Conservation (phyloP, 2,113 vertebrate genomes). For the Perccottus glenii region DNA sequence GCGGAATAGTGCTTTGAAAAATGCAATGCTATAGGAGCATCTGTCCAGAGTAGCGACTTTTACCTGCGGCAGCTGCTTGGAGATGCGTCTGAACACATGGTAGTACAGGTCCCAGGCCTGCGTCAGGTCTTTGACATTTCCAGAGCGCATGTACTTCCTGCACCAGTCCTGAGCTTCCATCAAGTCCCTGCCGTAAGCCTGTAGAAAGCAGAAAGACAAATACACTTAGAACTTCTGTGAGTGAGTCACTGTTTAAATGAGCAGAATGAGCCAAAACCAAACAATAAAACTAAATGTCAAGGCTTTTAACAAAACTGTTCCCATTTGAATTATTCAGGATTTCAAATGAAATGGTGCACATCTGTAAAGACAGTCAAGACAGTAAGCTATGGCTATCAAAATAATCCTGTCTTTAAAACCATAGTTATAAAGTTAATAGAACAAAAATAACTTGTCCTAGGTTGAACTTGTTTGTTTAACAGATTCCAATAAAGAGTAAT, state of each 20-base stretch:
- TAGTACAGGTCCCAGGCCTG: constrained; percentile 99
- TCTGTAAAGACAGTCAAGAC: constrained; percentile 28
- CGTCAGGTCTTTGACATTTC: constrained; percentile 97
- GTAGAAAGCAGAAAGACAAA: constrained; percentile 26
- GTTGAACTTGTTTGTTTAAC: constrained; percentile 3
- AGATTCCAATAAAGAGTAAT: too few species aligned
- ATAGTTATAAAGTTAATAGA: not conserved
- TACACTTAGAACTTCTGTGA: constrained; percentile 14
- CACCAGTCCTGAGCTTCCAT: constrained; percentile 99
- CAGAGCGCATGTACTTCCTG: constrained; percentile 98
- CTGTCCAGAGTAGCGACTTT: not conserved
- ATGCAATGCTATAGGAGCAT: too few species aligned
- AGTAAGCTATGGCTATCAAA: not conserved
- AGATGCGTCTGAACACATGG: constrained; percentile 96
- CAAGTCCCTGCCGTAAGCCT: constrained; percentile 96
- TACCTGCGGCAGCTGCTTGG: constrained; percentile 98
- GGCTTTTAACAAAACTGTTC: constrained; percentile 18
- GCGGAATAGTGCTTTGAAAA: too few species aligned
- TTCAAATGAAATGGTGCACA: constrained; percentile 15
- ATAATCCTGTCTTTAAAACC: constrained; percentile 2
- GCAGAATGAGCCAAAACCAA: constrained; percentile 13
- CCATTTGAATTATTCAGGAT: constrained; percentile 11
- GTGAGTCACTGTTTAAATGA: constrained; percentile 11
- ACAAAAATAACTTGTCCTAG: not conserved
- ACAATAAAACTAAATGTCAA: constrained; percentile 27